These are phyloP conservation scores for Oreochromis mossambicus DNA, from an alignment of 2,797 vertebrate species.

Conservation along the genomic window DNA sequence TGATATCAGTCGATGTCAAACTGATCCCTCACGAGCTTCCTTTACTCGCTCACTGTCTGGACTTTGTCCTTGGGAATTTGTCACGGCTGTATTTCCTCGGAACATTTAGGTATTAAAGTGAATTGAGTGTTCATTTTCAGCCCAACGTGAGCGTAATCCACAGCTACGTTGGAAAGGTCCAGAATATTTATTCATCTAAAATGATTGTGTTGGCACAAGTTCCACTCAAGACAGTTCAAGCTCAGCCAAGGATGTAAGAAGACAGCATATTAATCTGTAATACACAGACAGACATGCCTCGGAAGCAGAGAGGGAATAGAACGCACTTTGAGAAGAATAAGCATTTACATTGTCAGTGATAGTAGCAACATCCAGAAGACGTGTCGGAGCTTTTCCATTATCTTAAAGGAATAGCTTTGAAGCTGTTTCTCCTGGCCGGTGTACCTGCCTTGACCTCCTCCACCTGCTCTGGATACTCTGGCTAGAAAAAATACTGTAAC, in stretches of 20 bases:
- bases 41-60: not conserved
- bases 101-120: conserved; percentile 24
- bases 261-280: conserved; percentile 44
- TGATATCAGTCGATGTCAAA: conserved; percentile 51
- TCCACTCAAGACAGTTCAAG: conserved; percentile 31
- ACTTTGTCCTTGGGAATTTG: conserved; percentile 16
- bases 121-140: conserved; percentile 9
- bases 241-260: conserved; percentile 34
- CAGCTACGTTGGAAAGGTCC: not conserved
- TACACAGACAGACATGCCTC: not conserved
- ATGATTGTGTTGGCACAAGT: conserved; percentile 32
- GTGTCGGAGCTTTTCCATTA: conserved; percentile 2
- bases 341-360: conserved; percentile 35
- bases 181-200: conserved; percentile 54
- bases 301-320: conserved; percentile 1
- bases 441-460: conserved; percentile 4
- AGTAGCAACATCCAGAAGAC: not conserved
- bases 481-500: not conserved
- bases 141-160: conserved; percentile 8
- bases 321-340: conserved; percentile 7
- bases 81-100: conserved; percentile 4
- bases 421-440: conserved; percentile 19
- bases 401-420: conserved; percentile 56
- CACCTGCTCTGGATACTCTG: not conserved
- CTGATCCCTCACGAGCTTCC: not conserved